Base-by-base conservation (phyloP, 1,140 invertebrate species). In the Hylaeus anthracinus region DNA sequence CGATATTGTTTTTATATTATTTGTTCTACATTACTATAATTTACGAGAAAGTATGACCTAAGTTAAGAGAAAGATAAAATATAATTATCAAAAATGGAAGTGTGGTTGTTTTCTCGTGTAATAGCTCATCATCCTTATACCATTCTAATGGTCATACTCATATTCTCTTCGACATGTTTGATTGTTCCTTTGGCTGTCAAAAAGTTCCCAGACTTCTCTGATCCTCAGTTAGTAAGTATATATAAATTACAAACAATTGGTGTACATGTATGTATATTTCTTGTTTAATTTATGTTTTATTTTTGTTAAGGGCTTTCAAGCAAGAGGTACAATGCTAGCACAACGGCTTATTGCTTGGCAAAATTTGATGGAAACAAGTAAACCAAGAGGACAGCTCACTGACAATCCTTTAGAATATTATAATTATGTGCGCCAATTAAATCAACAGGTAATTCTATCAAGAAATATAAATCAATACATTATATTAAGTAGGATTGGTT, bases 261-360 rank as follows among this genome's bases (percentile, higher is more conserved):
- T 65, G 26, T 51, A 56, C 3, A 65, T 66, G 56, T 26, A 69
- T 48, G 55, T 81, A 39, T 71, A 58, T 48, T 74, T 43, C 66
- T 56, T 55, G 76, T 75, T 78, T 69, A 88, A 86, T 26, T 83
- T 69, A 77, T 75, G 71, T 81, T 66, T 37, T 45, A n/a, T 69
- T 45, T 26, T 64, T 79, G 88, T 90, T 12, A 81, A 96, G 95
- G 98, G 98, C 10, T 99, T 98, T 94, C 97, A 98, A 93, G 96
- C 97, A n/a, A 94, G 98, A 86, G 97, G 97, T 26, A 98, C 98
- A 12, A 92, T 94, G 64, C 94, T 98, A 88, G 95, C 97, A 26
- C 94, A 97, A 89, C 94, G 97, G 69, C 92, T 97, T 73, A 96
- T 96, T 72, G 95, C 97, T 41, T 98, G 97, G 97, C 94, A 96